Evolutionary conservation across 2,113 vertebrate genomes (phyloP), one percentile per base, ranked within the genome.

Genomic region (Otus sunia): DNA sequence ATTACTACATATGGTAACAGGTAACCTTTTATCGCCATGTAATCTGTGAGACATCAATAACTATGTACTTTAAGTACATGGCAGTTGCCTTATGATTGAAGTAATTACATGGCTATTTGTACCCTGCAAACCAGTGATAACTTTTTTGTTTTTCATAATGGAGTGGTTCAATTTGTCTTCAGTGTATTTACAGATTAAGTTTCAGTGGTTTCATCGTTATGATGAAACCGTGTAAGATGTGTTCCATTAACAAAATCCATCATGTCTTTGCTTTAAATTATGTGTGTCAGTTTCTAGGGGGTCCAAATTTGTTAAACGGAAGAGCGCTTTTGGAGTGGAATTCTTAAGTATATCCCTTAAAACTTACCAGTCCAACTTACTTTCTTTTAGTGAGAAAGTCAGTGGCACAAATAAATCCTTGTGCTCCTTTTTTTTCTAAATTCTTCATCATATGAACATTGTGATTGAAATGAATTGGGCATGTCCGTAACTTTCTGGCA

Each of bases 401-500:
- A 76, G 20, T 36, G 34, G 25, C 80, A 47, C 15, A 55, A 63
- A 22, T 86, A 41, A 32, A 27, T 74, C 11, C 20, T 39, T 43
- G 14, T 76, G 49, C 15, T 80, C 36, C 11, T 59, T 39, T 52
- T 52, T 62, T 45, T 43, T 11, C 21, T 19, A 15, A 68, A 41
- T 82, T 79, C 10, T 72, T 79, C 2, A 2, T 60, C 5, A 2
- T 77, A 56, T 8, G 21, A 77, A 73, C 68, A 45, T 83, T 79
- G 58, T 90, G 66, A 86, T 67, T 81, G 49, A 86, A 94, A 82
- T 95, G 5, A 75, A 92, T 94, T 88, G 74, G 80, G 58, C 66
- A 68, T 88, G 60, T 94, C 41, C 81, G 36, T 93, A 96, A 94
- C 90, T 76, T 96, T 69, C 89, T 95, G 82, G 72, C 80, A 94